Percentiles rank a stretch among this genome's conserved stretches.
phyloP scores from a whole-genome alignment of 2,888 invertebrate species.

The Melanchra persicariae region DNA sequence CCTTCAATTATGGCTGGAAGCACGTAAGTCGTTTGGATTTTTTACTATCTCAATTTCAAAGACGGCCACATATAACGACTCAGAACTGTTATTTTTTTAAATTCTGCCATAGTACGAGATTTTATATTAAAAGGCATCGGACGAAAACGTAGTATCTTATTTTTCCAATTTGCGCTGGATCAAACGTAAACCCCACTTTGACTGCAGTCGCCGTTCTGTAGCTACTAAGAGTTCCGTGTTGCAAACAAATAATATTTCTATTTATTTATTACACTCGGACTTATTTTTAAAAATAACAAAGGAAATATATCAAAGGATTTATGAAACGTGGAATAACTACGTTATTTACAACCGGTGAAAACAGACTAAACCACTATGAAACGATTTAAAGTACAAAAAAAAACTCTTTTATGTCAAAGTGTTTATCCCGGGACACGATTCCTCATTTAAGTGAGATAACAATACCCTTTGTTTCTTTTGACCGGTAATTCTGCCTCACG shows the following conservation, averaged over 20 bases:
- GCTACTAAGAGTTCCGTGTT: conserved; percentile 37
- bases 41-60: conserved; percentile 52
- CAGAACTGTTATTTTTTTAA: conserved; percentile 41
- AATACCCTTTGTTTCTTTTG: conserved; percentile 76
- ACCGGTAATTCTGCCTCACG: conserved; percentile 73
- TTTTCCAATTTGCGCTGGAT: conserved; percentile 78
- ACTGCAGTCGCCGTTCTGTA: conserved; percentile 60
- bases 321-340: conserved; percentile 25
- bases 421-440: conserved; percentile 74
- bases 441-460: conserved; percentile 73
- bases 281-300: background rate
- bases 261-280: conserved; percentile 10
- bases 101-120: conserved; percentile 43
- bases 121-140: conserved; percentile 55
- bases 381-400: conserved; percentile 65
- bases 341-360: conserved; percentile 12
- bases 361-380: conserved; percentile 36
- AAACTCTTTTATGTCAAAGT: conserved; percentile 75
- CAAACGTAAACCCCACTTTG: conserved; percentile 72
- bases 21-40: conserved; percentile 61
- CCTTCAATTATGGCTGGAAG: conserved; percentile 72
- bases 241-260: conserved; percentile 32
- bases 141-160: conserved; percentile 65
- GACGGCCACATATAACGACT: conserved; percentile 15
- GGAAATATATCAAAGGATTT: conserved; percentile 24